Percentiles rank a stretch among this genome's conserved stretches.
phyloP scores from a whole-genome alignment of 2,888 invertebrate genomes.

The Sphaerophoria rueppellii region DNA sequence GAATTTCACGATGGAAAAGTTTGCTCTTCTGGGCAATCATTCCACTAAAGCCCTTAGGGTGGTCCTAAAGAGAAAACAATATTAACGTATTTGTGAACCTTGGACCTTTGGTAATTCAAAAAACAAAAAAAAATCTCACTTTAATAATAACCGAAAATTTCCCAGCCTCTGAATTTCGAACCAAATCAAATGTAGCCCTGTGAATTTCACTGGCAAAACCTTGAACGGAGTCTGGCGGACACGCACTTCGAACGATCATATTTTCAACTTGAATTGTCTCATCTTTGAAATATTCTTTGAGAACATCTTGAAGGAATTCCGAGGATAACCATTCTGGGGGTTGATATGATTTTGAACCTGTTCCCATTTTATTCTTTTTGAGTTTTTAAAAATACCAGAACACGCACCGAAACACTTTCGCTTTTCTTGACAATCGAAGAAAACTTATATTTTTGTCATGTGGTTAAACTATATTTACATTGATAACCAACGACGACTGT shows the following conservation, averaged over 20 bases:
- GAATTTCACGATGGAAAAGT: slow-evolving; percentile 81
- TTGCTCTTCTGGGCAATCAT: slow-evolving; percentile 80
- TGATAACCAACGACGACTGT: slow-evolving; percentile 4
- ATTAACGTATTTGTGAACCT: not conserved
- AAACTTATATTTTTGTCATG: slow-evolving; percentile 55
- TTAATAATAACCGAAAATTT: slow-evolving; percentile 81
- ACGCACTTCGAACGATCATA: slow-evolving; percentile 77
- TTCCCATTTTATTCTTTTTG: slow-evolving; percentile 76
- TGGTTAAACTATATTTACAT: slow-evolving; percentile 29
- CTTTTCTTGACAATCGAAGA: slow-evolving; percentile 22
- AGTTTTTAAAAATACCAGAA: not conserved
- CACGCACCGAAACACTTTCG: slow-evolving; percentile 14
- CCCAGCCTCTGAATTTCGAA: slow-evolving; percentile 76
- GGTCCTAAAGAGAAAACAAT: slow-evolving; percentile 75
- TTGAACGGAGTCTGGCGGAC: slow-evolving; percentile 74
- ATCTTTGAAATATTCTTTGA: slow-evolving; percentile 80
- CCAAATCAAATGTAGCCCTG: slow-evolving; percentile 79
- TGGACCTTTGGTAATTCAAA: not conserved
- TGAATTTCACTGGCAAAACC: slow-evolving; percentile 81
- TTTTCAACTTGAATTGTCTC: slow-evolving; percentile 77
- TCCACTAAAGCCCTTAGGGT: slow-evolving; percentile 80
- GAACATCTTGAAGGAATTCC: slow-evolving; percentile 80
- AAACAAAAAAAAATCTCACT: slow-evolving; percentile 67
- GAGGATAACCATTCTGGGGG: slow-evolving; percentile 80
- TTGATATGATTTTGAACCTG: slow-evolving; percentile 78